Base-by-base conservation (phyloP, 2,888 invertebrate genomes). In the Drosophila formosana region DNA sequence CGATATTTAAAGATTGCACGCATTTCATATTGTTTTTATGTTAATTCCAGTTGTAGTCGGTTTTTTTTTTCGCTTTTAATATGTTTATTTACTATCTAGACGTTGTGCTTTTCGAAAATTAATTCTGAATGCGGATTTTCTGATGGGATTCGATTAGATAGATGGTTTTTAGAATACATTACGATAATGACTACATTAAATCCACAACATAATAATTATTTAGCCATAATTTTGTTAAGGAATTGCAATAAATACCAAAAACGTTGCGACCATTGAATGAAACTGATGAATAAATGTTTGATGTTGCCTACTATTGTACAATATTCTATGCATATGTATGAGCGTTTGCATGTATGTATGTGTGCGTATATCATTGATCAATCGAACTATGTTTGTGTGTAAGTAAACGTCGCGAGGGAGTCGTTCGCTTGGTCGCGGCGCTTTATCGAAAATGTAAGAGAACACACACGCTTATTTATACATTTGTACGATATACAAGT, bases 331-430 rank as follows among this genome's bases (percentile, higher is more conserved):
- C 25, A 34, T 46, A 56, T 28, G 37, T 34, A 47, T 28, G 6
- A 39, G 58, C 39, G 46, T 52, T 43, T 46, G 52, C 28, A 28
- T 46, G 58, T 41, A 39, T 51, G 43, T 43, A 32, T 53, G 51
- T 39, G 30, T 53, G 50, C 18, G 18, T 55, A 49, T 39, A 60
- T 41, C 51, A 47, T 66, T 41, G 66, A 66, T 66, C 61, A 60
- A 66, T 52, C 60, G 41, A 55, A 37, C 39, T 49, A 52, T 61
- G 37, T 30, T 13, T 8, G 7, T 25, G n/a, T 56, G 13, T 18
- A 47, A 45, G 34, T 57, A 25, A 53, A 43, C 43, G 66, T 62
- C 66, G 63, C 66, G 66, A 66, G 49, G 63, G 55, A 62, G 62
- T 61, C 62, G 66, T 55, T 61, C 37, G 43, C 61, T 52, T 52